These are phyloP conservation scores for Xenus cinereus DNA, from an alignment of 2,113 vertebrate genomes.

Conservation along the genomic window DNA sequence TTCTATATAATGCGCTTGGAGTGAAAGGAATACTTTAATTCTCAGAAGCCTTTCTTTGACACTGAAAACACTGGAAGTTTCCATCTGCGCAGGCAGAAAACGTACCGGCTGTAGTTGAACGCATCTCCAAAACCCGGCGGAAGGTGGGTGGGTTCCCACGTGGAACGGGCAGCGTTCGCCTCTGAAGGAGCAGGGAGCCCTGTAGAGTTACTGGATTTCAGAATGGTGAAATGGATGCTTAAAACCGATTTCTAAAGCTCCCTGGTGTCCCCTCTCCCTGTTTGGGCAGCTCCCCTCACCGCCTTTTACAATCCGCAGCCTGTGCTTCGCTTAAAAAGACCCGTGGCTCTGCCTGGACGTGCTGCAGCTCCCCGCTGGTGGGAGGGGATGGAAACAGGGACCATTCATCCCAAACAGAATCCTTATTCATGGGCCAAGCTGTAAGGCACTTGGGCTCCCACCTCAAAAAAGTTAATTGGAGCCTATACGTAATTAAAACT, in stretches of 20 bases:
- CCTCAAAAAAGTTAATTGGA: background rate
- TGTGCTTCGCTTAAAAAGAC: background rate
- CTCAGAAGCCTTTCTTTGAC: background rate
- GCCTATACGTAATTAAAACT: background rate
- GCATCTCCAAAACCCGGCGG: rapidly evolving
- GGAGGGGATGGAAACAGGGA: background rate
- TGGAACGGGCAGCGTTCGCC: background rate
- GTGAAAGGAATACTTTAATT: background rate
- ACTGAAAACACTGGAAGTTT: background rate
- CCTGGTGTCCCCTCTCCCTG: background rate
- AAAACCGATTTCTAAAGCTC: background rate
- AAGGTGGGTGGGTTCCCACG: background rate
- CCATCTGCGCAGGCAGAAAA: background rate
- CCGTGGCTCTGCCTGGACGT: background rate
- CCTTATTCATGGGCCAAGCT: slow-evolving; percentile 2
- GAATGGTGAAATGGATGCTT: background rate
- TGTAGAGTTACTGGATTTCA: background rate
- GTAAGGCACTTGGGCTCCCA: background rate
- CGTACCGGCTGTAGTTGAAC: background rate
- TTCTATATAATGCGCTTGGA: background rate
- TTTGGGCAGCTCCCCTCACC: background rate
- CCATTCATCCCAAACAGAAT: slow-evolving; percentile 34
- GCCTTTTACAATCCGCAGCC: background rate
- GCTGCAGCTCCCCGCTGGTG: background rate
- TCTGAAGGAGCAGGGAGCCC: background rate